Conservation (phyloP, 2,113 vertebrate species). For the Tragulus kanchil region DNA sequence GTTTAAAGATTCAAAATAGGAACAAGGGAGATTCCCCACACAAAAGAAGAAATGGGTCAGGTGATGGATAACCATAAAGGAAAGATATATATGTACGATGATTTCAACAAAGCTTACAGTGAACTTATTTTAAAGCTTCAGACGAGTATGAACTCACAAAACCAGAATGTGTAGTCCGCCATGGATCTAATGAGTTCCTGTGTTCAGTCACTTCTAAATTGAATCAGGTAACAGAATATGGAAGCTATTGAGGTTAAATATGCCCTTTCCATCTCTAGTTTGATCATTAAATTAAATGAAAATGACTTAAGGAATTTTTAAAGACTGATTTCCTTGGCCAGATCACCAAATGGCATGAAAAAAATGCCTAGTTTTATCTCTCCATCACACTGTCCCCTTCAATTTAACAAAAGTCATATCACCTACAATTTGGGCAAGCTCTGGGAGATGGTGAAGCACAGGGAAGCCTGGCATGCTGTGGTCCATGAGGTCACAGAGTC, state of each 20-base stretch:
- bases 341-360: not conserved
- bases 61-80: not conserved
- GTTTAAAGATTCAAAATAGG: not conserved
- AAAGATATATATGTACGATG: not conserved
- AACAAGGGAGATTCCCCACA: not conserved
- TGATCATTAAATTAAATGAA: constrained; percentile 52
- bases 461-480: no score
- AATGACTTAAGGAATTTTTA: constrained; percentile 39
- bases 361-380: constrained; percentile 34
- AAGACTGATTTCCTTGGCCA: not conserved
- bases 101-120: not conserved
- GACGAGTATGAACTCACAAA: constrained; percentile 13
- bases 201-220: constrained; percentile 53
- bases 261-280: not conserved
- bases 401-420: constrained; percentile 16
- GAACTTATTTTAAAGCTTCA: constrained; percentile 1
- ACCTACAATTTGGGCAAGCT: not conserved
- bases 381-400: not conserved
- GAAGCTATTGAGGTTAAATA: constrained; percentile 41
- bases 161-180: not conserved
- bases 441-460: no score
- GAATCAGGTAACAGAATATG: constrained; percentile 52
- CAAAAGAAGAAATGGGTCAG: not conserved
- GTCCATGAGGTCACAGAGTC: no score
- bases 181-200: constrained; percentile 27